Conservation (phyloP, 1,140 invertebrate genomes). For the Rhagoletis zephyria region DNA sequence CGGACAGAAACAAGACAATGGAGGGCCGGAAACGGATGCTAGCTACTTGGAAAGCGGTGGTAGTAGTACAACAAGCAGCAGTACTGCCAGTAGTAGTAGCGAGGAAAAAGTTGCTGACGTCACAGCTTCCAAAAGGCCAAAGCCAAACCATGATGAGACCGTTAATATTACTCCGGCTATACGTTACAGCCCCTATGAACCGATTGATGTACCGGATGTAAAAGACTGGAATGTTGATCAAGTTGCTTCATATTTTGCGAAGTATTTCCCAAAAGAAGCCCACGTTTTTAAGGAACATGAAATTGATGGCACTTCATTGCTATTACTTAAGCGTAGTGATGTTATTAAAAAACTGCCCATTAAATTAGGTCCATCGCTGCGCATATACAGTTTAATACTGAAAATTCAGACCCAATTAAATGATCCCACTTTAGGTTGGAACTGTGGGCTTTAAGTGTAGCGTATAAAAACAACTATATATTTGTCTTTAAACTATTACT, state of each 20-base stretch:
- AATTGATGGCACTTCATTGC: slow-evolving; percentile 67
- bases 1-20: neutral
- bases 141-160: slow-evolving; percentile 7
- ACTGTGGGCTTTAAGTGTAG: slow-evolving; percentile 52
- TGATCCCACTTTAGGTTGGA: slow-evolving; percentile 58
- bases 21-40: slow-evolving; percentile 17
- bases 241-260: slow-evolving; percentile 62
- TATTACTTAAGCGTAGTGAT: slow-evolving; percentile 67
- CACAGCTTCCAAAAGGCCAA: neutral
- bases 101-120: neutral
- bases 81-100: neutral
- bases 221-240: slow-evolving; percentile 65
- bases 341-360: slow-evolving; percentile 65
- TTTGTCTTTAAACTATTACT: neutral
- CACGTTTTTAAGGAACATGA: slow-evolving; percentile 64
- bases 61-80: slow-evolving; percentile 30
- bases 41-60: neutral
- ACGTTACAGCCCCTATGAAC: slow-evolving; percentile 55
- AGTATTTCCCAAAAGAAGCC: slow-evolving; percentile 65
- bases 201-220: slow-evolving; percentile 57
- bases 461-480: neutral
- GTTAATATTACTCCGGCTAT: neutral
- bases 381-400: slow-evolving; percentile 64
- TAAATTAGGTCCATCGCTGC: slow-evolving; percentile 68
- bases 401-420: slow-evolving; percentile 62